A percentile compares a stretch with the other conserved stretches of the same genome.
These are phyloP conservation scores for Cephalopachus bancanus DNA, from an alignment of 2,797 vertebrate species.

Conservation along the genomic window DNA sequence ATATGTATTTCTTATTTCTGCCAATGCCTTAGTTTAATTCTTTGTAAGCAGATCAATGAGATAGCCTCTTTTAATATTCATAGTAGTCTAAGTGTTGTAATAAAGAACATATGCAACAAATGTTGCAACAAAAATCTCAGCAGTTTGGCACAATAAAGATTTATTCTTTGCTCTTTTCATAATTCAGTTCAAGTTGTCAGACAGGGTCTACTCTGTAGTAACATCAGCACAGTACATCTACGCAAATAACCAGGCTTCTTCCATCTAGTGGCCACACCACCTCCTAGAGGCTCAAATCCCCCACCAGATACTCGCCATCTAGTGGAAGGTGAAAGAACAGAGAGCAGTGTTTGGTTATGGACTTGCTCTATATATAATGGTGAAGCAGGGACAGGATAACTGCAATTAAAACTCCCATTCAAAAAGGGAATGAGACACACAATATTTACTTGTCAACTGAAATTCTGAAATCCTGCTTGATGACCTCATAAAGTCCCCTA, in stretches of 20 bases:
- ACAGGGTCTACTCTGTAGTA: background rate
- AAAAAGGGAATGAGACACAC: background rate
- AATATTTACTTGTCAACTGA: background rate
- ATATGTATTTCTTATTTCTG: background rate
- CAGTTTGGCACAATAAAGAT: background rate
- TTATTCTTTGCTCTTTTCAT: background rate
- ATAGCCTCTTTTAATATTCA: background rate
- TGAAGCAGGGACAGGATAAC: background rate
- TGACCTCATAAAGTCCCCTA: background rate
- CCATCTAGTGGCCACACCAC: no score
- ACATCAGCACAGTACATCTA: no score
- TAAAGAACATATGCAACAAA: background rate
- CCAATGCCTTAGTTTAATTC: background rate
- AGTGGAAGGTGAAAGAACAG: background rate
- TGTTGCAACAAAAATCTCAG: background rate
- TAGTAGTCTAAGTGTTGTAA: background rate
- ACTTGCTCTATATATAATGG: background rate
- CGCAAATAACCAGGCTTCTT: background rate
- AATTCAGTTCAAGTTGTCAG: background rate
- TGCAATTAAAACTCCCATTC: conserved; percentile 3
- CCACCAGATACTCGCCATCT: background rate
- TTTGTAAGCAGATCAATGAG: background rate
- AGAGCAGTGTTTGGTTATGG: background rate
- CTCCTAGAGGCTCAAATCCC: background rate
- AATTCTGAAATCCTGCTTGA: background rate